Evolutionary conservation across 2,797 vertebrate genomes (phyloP).

Genomic region (Oreochromis grahami): DNA sequence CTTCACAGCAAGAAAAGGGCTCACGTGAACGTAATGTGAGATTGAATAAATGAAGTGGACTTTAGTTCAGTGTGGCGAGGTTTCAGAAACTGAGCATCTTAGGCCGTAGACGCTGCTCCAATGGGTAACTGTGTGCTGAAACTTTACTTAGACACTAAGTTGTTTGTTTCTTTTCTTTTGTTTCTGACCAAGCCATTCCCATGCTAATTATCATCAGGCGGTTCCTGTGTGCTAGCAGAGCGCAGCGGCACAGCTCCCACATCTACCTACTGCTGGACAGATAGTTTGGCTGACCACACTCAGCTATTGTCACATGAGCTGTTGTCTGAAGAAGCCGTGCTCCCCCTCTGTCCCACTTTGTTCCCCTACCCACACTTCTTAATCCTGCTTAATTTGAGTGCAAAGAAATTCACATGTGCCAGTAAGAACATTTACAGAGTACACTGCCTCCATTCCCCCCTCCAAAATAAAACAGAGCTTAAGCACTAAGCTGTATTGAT

Average conservation of each 20-base stretch:
- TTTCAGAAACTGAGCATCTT: neutral
- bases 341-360: constrained; percentile 23
- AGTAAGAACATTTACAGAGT: constrained; percentile 85
- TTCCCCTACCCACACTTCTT: constrained; percentile 65
- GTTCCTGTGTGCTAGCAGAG: neutral
- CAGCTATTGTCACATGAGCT: constrained; percentile 87
- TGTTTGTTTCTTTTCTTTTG: neutral
- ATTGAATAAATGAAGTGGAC: neutral
- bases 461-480: constrained; percentile 79
- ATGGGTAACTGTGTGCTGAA: neutral
- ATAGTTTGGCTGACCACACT: constrained; percentile 68
- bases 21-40: neutral
- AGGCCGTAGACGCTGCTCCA: neutral
- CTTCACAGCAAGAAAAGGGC: neutral
- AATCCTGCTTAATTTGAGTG: constrained; percentile 95
- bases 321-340: constrained; percentile 34
- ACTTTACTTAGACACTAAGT: neutral
- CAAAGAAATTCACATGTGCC: constrained; percentile 92
- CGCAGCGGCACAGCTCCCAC: neutral
- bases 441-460: constrained; percentile 85
- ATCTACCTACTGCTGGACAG: constrained; percentile 22
- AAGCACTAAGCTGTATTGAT: constrained; percentile 84
- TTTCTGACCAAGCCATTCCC: neutral
- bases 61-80: neutral
- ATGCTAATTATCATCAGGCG: neutral